These are phyloP conservation scores for Menura novaehollandiae DNA, from an alignment of 2,113 vertebrate species.

Conservation along the genomic window DNA sequence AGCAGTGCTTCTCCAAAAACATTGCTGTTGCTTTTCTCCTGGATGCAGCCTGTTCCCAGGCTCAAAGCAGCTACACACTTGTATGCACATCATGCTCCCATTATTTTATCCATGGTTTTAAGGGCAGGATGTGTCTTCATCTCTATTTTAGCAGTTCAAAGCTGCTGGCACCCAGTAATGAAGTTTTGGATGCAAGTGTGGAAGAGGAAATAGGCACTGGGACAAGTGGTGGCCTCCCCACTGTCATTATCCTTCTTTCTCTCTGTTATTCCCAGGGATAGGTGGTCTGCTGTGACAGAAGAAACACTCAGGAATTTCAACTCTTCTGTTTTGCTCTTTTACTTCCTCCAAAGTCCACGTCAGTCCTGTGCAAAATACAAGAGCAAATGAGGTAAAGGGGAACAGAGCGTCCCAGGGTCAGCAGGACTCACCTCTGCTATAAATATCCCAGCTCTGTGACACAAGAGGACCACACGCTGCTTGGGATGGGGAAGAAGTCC, in stretches of 20 bases:
- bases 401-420: neutral
- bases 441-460: neutral
- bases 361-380: neutral
- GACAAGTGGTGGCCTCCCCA: neutral
- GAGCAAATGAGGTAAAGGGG: neutral
- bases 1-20: neutral
- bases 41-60: neutral
- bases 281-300: neutral
- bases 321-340: neutral
- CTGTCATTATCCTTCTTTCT: neutral
- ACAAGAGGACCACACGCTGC: neutral
- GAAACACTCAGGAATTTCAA: neutral
- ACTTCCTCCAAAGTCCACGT: neutral
- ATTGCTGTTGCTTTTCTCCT: neutral
- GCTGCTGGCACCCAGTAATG: neutral
- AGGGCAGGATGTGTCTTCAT: neutral
- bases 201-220: rapidly evolving
- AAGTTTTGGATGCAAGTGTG: neutral
- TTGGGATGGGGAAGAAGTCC: neutral
- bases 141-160: neutral
- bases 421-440: neutral
- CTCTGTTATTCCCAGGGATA: neutral
- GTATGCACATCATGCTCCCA: neutral
- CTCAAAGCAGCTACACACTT: neutral
- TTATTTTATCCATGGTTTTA: neutral